A percentile compares a stretch with the other conserved stretches of the same genome.
phyloP scores from a whole-genome alignment of 2,113 vertebrate genomes.

The Vireo altiloquus region DNA sequence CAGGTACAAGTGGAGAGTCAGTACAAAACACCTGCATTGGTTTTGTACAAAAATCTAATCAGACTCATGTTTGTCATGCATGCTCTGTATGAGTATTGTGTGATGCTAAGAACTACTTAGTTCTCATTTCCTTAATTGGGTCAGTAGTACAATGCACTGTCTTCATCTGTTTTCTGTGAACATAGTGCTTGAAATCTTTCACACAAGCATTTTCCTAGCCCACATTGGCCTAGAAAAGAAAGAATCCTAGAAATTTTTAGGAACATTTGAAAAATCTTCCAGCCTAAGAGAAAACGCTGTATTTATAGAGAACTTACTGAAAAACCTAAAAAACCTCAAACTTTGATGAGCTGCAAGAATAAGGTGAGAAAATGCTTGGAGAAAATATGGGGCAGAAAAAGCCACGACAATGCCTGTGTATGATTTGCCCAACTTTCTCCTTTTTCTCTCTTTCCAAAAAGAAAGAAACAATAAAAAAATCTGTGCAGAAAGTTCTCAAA shows the following conservation, averaged over 20 bases:
- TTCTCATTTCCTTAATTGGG: neutral
- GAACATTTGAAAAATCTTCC: neutral
- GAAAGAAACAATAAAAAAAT: neutral
- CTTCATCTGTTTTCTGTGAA: neutral
- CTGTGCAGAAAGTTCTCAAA: neutral
- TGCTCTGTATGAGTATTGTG: neutral
- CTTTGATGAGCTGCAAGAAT: neutral
- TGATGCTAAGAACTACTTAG: neutral
- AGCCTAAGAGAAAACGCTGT: neutral
- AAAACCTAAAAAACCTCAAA: neutral
- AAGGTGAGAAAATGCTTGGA: neutral
- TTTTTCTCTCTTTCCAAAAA: too few relatives aligned
- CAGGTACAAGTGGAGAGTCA: neutral
- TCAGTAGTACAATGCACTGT: neutral
- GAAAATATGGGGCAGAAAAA: neutral
- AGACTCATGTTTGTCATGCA: neutral
- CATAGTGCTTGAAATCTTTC: neutral
- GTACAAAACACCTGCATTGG: neutral
- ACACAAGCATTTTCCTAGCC: neutral
- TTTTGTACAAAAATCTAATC: neutral
- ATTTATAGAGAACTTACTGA: neutral
- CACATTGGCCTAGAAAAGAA: neutral
- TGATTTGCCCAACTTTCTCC: too few relatives aligned
- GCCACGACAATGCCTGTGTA: neutral
- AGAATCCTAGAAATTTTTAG: neutral